phyloP scores from a whole-genome alignment of 1,140 invertebrate genomes.

The Piezodorus guildinii region DNA sequence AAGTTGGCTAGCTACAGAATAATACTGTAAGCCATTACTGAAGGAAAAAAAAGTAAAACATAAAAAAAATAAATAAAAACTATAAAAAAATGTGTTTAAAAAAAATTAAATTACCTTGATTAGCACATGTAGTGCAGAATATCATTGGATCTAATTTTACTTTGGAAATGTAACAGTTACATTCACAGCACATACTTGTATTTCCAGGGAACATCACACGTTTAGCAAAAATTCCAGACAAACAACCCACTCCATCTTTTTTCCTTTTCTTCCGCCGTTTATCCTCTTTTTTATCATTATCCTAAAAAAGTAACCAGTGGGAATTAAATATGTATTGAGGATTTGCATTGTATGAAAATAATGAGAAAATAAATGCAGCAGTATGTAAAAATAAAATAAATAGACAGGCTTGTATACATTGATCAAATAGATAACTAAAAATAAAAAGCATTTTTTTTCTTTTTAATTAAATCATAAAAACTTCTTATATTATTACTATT shows the following conservation, averaged over 20 bases:
- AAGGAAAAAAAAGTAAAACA: not conserved
- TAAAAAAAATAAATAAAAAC: too few relatives aligned
- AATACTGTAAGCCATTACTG: not conserved
- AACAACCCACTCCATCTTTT: not conserved
- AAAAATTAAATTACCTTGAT: not conserved
- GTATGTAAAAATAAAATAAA: too few relatives aligned
- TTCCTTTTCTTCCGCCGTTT: slow-evolving; percentile 2
- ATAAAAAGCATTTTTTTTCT: too few relatives aligned
- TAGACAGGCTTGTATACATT: too few relatives aligned
- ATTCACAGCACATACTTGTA: slow-evolving; percentile 12
- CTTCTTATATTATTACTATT: too few relatives aligned
- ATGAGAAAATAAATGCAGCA: not conserved
- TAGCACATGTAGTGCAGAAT: not conserved
- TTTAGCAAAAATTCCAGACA: slow-evolving; percentile 2
- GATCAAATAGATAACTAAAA: not conserved
- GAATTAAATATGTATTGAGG: not conserved
- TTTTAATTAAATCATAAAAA: not conserved
- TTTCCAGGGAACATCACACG: not conserved
- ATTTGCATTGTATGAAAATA: not conserved
- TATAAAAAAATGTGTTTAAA: too few relatives aligned
- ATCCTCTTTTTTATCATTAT: slow-evolving; percentile 5
- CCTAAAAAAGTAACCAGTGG: not conserved
- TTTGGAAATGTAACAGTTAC: not conserved
- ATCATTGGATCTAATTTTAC: slow-evolving; percentile 9
- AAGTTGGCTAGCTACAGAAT: not conserved